Base-by-base conservation (phyloP, 2,797 vertebrate species). In the Allobates femoralis region DNA sequence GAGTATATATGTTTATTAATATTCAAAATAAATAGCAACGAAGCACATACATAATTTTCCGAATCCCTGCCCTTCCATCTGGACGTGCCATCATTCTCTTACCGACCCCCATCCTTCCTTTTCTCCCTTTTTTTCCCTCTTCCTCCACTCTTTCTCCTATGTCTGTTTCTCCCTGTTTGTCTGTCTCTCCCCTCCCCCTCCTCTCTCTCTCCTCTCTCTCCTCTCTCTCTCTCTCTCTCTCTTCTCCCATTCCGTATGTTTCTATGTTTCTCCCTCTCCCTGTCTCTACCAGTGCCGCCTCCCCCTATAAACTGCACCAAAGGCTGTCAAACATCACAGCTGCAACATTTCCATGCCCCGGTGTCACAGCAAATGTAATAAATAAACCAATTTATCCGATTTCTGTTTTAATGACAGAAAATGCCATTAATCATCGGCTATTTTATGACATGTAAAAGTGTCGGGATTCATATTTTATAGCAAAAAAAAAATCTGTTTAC, bases 301-400 rank as follows among this genome's bases (percentile, higher is more conserved):
- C 75, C 87, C 83, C 87, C 84, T 79, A 84, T 83, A 83, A 84
- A 86, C 84, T 85, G 84, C 87, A 88, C 87, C 84, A 86, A 86
- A 86, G 79, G 84, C 87, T 86, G 86, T 88, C 86, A 88, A 88
- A 88, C 86, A 88, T 88, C 78, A 88, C 86, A 88, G 86, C 86
- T 88, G 86, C 86, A 88, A 88, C 86, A 85, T 88, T 81, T 88
- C 86, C 83, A 85, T 88, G 86, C 86, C 50, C 86, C 58, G 58
- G 82, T 88, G 86, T 88, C 71, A 85, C 77, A 62, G 83, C 32
- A 75, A 79, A 80, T 77, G 30, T 51, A 81, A 75, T 76, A 88
- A 88, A 88, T 85, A 85, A 85, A 58, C n/a, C 77, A 26, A 85
- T 85, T 69, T 75, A 79, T 74, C 30, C 12, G 30, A 58, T 34